Conservation (phyloP, 1,140 invertebrate genomes). For the Plodia interpunctella region DNA sequence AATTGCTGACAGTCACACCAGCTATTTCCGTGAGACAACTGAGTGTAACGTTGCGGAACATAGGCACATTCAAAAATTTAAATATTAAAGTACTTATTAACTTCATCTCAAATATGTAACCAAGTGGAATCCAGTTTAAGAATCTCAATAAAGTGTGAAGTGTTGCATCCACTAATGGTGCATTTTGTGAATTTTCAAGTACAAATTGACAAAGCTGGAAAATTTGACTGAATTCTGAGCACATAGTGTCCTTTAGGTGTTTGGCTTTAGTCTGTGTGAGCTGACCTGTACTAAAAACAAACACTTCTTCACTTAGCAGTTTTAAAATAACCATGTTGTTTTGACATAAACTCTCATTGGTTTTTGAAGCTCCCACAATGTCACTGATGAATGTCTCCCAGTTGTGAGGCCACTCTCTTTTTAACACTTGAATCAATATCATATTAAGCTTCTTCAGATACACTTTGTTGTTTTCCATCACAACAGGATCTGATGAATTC, state of each 20-base stretch:
- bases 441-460: conserved; percentile 99
- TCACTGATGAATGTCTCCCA: conserved; percentile 99
- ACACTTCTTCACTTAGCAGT: conserved; percentile 98
- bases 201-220: conserved; percentile 99
- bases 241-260: conserved; percentile 99
- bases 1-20: conserved; percentile 90
- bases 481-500: conserved; percentile 94
- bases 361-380: conserved; percentile 99
- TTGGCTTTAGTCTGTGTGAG: conserved; percentile 99
- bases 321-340: conserved; percentile 99
- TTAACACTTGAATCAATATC: conserved; percentile 98
- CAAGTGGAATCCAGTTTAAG: conserved; percentile 99
- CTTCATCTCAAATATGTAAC: conserved; percentile 99
- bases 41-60: conserved; percentile 98
- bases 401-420: conserved; percentile 99
- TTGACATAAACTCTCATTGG: conserved; percentile 98
- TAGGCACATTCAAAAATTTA: conserved; percentile 98
- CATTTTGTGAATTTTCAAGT: conserved; percentile 98
- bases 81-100: conserved; percentile 96
- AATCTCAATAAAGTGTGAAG: conserved; percentile 97
- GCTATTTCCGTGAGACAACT: conserved; percentile 99
- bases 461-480: conserved; percentile 95
- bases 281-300: conserved; percentile 98
- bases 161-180: conserved; percentile 94
- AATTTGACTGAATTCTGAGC: conserved; percentile 98